phyloP scores from a whole-genome alignment of 2,888 invertebrate species.

The Dorcus hopei region DNA sequence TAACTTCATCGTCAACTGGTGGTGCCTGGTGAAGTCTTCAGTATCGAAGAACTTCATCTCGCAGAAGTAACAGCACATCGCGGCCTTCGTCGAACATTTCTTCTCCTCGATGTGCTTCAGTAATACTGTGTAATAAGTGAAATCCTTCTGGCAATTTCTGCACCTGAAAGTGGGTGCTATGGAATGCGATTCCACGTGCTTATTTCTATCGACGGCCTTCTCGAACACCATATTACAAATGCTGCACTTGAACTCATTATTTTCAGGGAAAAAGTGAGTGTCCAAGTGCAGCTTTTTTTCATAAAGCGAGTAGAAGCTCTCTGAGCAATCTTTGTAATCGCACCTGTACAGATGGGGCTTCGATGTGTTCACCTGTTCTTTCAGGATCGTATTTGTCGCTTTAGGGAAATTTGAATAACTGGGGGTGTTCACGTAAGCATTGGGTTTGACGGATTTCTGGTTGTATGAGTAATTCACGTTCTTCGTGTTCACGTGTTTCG shows the following conservation, averaged over 20 bases:
- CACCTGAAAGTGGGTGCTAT: constrained; percentile 20
- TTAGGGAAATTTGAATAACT: not conserved
- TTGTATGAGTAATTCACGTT: not conserved
- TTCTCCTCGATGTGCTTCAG: constrained; percentile 19
- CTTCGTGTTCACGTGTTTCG: not conserved
- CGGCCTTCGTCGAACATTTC: constrained; percentile 9
- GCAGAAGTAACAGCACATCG: constrained; percentile 14
- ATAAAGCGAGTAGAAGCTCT: constrained; percentile 16
- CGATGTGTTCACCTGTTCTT: constrained; percentile 2
- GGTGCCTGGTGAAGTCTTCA: constrained; percentile 14
- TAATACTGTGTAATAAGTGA: constrained; percentile 21
- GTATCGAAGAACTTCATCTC: constrained; percentile 13
- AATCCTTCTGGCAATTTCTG: constrained; percentile 15
- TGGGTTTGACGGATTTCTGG: not conserved
- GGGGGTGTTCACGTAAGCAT: not conserved
- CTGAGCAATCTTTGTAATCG: constrained; percentile 17
- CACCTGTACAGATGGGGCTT: constrained; percentile 13
- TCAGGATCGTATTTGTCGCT: not conserved
- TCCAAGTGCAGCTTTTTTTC: constrained; percentile 20
- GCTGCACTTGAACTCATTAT: constrained; percentile 20
- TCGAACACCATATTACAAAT: constrained; percentile 22
- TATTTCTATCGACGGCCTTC: constrained; percentile 20
- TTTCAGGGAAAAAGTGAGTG: constrained; percentile 19
- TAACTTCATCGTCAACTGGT: constrained; percentile 14
- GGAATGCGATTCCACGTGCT: constrained; percentile 21